Evolutionary conservation across 2,888 invertebrate species (phyloP).

Genomic region (Lampropteryx suffumata): DNA sequence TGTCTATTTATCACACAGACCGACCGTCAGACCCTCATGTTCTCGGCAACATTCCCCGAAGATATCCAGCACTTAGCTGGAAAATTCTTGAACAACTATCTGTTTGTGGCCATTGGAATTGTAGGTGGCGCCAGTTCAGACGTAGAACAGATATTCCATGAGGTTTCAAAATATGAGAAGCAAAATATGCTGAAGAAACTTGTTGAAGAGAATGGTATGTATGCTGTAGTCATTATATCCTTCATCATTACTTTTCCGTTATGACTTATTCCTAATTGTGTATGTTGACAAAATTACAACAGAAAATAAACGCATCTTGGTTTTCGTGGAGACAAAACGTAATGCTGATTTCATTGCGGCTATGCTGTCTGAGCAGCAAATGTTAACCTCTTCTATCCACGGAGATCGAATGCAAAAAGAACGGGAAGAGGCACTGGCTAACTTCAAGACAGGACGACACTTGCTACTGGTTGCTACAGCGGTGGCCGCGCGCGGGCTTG

Average conservation of each 20-base stretch:
- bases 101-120: conserved; percentile 95
- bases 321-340: conserved; percentile 96
- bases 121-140: conserved; percentile 97
- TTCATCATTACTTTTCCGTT: too few species aligned
- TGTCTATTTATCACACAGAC: conserved; percentile 60
- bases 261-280: conserved; percentile 1
- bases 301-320: conserved; percentile 84
- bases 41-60: conserved; percentile 99
- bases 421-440: conserved; percentile 95
- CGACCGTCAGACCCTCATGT: conserved; percentile 98
- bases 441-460: conserved; percentile 91
- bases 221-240: too few species aligned
- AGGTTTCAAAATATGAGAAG: conserved; percentile 89
- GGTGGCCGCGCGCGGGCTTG: conserved; percentile 96
- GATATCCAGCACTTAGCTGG: conserved; percentile 95
- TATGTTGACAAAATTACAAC: conserved; percentile 35
- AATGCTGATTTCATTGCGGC: conserved; percentile 95
- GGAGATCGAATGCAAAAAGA: conserved; percentile 98
- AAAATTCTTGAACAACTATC: conserved; percentile 89
- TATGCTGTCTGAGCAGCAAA: conserved; percentile 88
- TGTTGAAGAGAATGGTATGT: conserved; percentile 81
- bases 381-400: conserved; percentile 98
- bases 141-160: conserved; percentile 90
- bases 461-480: conserved; percentile 96
- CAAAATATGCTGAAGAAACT: conserved; percentile 88